Base-by-base conservation (phyloP, 1,140 invertebrate genomes). In the Polypedilum vanderplanki region DNA sequence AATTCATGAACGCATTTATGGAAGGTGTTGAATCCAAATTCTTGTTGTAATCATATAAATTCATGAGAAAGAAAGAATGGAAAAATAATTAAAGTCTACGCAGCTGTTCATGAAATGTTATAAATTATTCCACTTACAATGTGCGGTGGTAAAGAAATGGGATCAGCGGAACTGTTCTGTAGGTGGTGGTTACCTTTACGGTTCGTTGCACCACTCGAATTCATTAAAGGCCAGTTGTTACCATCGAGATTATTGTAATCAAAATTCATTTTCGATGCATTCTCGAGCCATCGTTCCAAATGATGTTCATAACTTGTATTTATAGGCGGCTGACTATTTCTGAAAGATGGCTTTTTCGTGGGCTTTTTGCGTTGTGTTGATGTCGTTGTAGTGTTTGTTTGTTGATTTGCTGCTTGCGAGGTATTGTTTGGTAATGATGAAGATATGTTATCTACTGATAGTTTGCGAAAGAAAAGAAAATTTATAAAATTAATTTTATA, bases 101-200 rank as follows among this genome's bases (percentile, higher is more conserved):
- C 46, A 57, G 46, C 46, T 57, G 46, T 57, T n/a, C 46, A 57
- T 57, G 4, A 57, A 9, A 57, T 57, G 17, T 17, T 17, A 70
- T 70, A 70, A 70, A 70, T 70, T 70, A 70, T 70, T 70, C 7
- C n/a, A 70, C 65, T 70, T 70, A 70, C 65, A 22, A 70, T 20
- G 20, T 70, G 65, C 10, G 65, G 20, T 20, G 65, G 65, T 70
- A 70, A 70, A 7, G 65, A 70, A 70, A 70, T 70, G 17, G 65
- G 65, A 70, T 70, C 65, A 22, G 65, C 65, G 1, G 65, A 70
- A 7, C 65, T 22, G 18, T 70, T 20, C 20, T 70, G 65, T 22
- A 20, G 65, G 17, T 20, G 65, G 17, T 20, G 65, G 65, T 70
- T 70, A 10, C 65, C 20, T 20, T 70, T 70, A 70, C 65, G 65